These are phyloP conservation scores for Drosophila engyochracea DNA, from an alignment of 2,888 invertebrate species.

Conservation along the genomic window DNA sequence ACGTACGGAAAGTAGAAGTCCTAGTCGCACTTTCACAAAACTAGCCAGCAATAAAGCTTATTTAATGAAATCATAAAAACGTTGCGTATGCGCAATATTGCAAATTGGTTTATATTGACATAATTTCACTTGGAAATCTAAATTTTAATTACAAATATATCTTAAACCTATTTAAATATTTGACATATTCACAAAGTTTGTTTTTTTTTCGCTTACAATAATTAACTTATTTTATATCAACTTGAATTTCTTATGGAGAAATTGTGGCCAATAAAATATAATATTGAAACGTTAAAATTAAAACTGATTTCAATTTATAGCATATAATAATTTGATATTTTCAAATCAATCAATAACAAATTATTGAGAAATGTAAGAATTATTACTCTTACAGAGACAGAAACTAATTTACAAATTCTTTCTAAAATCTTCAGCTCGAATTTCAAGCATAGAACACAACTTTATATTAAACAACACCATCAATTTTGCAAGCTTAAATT, in stretches of 20 bases:
- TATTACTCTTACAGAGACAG: not conserved
- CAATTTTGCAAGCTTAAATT: not conserved
- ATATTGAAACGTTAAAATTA: not conserved
- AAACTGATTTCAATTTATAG: not conserved
- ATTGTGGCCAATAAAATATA: not conserved
- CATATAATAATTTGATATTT: not conserved
- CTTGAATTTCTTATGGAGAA: not conserved
- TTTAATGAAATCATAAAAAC: constrained; percentile 55
- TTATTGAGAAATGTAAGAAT: not conserved
- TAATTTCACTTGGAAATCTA: not conserved
- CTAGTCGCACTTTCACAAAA: not conserved
- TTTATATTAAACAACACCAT: not conserved
- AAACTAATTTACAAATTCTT: not conserved
- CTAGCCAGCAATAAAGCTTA: constrained; percentile 15
- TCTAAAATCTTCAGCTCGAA: not conserved
- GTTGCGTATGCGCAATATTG: constrained; percentile 36
- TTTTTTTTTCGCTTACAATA: not conserved
- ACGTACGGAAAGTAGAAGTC: not conserved
- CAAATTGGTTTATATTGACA: constrained; percentile 13
- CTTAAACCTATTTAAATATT: not conserved
- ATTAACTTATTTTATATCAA: not conserved
- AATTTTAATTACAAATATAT: not conserved
- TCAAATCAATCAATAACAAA: not conserved
- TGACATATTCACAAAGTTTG: not conserved
- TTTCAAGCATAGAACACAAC: not conserved